Evolutionary conservation across 2,797 vertebrate genomes (phyloP), one percentile per base, ranked within the genome.

Genomic region (Spinus pinus): DNA sequence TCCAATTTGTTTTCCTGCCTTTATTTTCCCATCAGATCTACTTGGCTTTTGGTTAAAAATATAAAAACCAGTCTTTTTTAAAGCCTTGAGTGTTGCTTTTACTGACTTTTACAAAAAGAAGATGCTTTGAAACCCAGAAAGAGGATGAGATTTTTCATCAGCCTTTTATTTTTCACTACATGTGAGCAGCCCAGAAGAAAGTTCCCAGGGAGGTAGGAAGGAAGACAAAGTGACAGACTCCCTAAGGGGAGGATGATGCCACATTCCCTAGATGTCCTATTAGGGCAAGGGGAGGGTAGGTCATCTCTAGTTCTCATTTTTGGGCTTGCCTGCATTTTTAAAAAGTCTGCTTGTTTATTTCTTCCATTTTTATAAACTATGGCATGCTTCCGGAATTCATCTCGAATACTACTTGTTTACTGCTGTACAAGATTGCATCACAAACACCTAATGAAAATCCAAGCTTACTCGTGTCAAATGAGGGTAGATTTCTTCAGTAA

Each of bases 361-460:
- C 35, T 81, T 83, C 57, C 24, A 27, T 67, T 93, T 83, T 61
- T 86, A 65, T 92, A 47, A 89, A 42, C 50, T 83, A 21, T 90
- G 73, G 22, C 54, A 60, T 54, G 42, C 54, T 92, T 37, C 35
- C 58, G 54, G 62, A 90, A 54, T 92, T 81, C 1, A 54, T 84
- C 66, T 33, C 5, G 28, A 78, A 86, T 86, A 24, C 8, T 66
- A 20, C 18, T 49, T 85, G 46, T 74, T 93, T 86, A 67, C 75
- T 92, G 30, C 50, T 71, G 9, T 73, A 19, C n/a, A 77, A 80
- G 47, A 18, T 10, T 66, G 28, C 20, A 33, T 89, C 49, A 66
- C 24, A 87, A 93, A 16, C 19, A 58, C 53, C 10, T 86, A 81
- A 39, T 33, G 65, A 87, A 74, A 78, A 75, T 67, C n/a, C 30